Percentiles rank a stretch among this genome's conserved stretches.
Evolutionary conservation across 2,888 invertebrate genomes (phyloP).

Genomic region (Hedychridium roseum): DNA sequence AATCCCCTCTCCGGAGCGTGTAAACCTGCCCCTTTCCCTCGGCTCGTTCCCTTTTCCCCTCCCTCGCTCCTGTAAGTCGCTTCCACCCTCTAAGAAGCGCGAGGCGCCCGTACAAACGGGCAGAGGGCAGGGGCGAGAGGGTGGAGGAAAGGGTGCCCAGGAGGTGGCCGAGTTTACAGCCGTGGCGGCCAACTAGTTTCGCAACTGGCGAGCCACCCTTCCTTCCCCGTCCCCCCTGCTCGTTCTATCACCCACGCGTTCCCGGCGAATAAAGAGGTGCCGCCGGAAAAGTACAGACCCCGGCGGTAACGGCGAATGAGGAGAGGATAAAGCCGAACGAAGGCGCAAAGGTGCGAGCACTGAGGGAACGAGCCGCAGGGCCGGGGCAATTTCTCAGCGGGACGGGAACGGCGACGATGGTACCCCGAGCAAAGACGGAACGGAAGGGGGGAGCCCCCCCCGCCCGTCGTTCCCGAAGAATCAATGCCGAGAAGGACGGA

Average conservation of each 20-base stretch:
- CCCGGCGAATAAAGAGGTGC: slow-evolving; percentile 22
- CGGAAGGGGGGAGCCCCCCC: too few relatives aligned
- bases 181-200: slow-evolving; percentile 35
- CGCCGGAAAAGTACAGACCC: too few relatives aligned
- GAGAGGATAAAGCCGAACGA: neutral
- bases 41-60: neutral
- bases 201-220: slow-evolving; percentile 30
- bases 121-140: neutral
- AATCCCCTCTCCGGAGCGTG: slow-evolving; percentile 29
- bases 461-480: too few relatives aligned
- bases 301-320: too few relatives aligned
- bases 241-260: neutral
- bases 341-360: too few relatives aligned
- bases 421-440: too few relatives aligned
- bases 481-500: too few relatives aligned
- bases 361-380: too few relatives aligned
- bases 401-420: too few relatives aligned
- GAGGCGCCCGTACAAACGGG: neutral
- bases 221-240: neutral
- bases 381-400: too few relatives aligned
- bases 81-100: neutral
- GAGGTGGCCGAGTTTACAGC: slow-evolving; percentile 32
- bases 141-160: neutral
- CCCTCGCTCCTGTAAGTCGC: neutral
- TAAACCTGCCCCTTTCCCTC: neutral